phyloP scores from a whole-genome alignment of 2,113 vertebrate genomes.

The Urocitellus parryii region DNA sequence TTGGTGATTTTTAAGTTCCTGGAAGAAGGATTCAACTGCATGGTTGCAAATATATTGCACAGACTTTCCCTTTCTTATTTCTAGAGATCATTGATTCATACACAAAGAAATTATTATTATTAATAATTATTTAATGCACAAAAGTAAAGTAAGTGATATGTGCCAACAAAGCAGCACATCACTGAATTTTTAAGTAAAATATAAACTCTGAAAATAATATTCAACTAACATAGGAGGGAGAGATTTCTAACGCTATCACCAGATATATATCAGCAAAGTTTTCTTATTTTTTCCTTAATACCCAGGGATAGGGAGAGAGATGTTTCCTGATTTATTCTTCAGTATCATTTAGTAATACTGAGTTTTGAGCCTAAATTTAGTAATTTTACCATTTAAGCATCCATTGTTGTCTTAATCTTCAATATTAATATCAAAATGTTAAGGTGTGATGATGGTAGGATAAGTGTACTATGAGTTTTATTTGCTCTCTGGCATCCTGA shows the following conservation, averaged over 20 bases:
- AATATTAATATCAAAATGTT: conserved; percentile 40
- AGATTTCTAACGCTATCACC: conserved; percentile 45
- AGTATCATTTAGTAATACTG: conserved; percentile 31
- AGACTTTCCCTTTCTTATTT: conserved; percentile 43
- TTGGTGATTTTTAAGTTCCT: conserved; percentile 48
- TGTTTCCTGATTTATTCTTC: conserved; percentile 50
- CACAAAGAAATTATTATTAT: conserved; percentile 9
- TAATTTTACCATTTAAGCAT: conserved; percentile 45
- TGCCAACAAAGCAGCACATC: conserved; percentile 8
- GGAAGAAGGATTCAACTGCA: background rate
- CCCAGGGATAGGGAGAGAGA: background rate
- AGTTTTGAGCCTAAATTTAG: background rate
- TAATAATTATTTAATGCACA: conserved; percentile 23
- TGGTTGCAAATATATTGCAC: background rate
- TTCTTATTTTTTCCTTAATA: background rate
- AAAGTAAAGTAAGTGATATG: background rate
- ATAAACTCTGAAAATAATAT: conserved; percentile 50
- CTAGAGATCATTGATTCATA: conserved; percentile 41
- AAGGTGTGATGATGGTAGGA: background rate
- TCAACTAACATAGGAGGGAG: background rate
- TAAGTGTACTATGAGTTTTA: background rate
- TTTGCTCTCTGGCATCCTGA: background rate
- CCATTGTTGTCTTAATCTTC: conserved; percentile 32
- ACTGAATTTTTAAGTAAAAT: conserved; percentile 39
- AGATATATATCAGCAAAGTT: conserved; percentile 20